Base-by-base conservation (phyloP, 2,797 vertebrate species). In the Malurus splendens region DNA sequence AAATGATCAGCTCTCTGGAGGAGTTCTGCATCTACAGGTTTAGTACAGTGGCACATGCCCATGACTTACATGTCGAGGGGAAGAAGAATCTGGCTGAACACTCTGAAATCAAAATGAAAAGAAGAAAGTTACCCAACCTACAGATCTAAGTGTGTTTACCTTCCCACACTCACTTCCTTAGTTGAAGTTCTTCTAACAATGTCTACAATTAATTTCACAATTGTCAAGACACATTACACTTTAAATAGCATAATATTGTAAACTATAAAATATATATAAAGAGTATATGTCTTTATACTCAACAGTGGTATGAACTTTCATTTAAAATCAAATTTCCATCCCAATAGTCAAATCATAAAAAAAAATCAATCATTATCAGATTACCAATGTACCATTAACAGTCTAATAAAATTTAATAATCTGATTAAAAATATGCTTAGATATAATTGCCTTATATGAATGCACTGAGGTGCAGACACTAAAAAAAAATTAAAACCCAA, bases 31-130 rank as follows among this genome's bases (percentile, higher is more conserved):
- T 36, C 74, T 62, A 16, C 28, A 67, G 32, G 30, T 30, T 77
- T 75, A 68, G 11, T 33, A 45, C 8, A 77, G 44, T 4, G 33
- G 10, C 32, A 86, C 12, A 5, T 15, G 81, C 16, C 71, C 52
- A 27, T 33, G 30, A 98, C 99, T 98, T 97, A 99, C 99, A 90
- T 99, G 99, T 97, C 99, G 97, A 82, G 99, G 99, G 65, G 99
- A 99, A 86, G 99, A 99, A 93, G 99, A 99, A 97, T 99, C 99
- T 82, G 99, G 99, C 56, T 99, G 99, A 93, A 99, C 99, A 44
- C 99, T 99, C 99, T 99, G 96, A 91, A 94, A 97, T n/a, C 84
- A 76, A 96, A 96, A 93, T 2, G 23, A 52, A 86, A 92, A 93
- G 25, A 82, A 3, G 2, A 27, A 82, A 54, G 93, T 97, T 87